Evolutionary conservation across 2,888 invertebrate species (phyloP), one percentile per base, ranked within the genome.

Genomic region (Ectemnius cavifrons): DNA sequence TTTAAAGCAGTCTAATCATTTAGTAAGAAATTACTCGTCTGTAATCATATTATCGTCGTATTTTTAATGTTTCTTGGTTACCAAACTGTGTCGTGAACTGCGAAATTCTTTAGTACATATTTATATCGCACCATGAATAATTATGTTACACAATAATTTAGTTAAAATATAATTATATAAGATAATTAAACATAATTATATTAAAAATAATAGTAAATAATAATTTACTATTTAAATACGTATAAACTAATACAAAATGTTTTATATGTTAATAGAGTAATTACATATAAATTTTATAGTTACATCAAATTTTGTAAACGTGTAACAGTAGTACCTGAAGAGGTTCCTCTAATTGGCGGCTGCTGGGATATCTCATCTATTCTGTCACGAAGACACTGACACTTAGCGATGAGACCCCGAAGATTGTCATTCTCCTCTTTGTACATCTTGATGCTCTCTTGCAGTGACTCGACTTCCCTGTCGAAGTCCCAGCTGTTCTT

Each of bases 401-500:
- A 80, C 3, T 59, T 59, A 23, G 67, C 70, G 6, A 78, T 64
- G 2, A 79, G 67, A 4, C 61, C 13, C 20, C 71, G 76, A 37
- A 82, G 71, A 27, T 69, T 57, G 3, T 82, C 70, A 14, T 77
- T 81, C 20, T 81, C 79, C 47, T 60, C 67, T 18, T 62, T 73
- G 27, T 77, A 69, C 6, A 59, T 60, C 13, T 61, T n/a, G 27
- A 82, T 77, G 6, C 70, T 79, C 49, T 64, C 57, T 14, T 77
- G 62, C 14, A 80, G 70, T 56, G 58, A 66, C 4, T 65, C 47
- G 6, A 66, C 66, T 56, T 70, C 63, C 56, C 62, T 3, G 58
- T 67, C 63, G 46, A 63, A 18, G 0, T 68, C 62, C 37, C 37
- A 37, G 37, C 37, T 8, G 37, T 45, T 56, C 37, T 56, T 49